phyloP scores from a whole-genome alignment of 2,113 vertebrate species.

The Psilopogon haemacephalus region DNA sequence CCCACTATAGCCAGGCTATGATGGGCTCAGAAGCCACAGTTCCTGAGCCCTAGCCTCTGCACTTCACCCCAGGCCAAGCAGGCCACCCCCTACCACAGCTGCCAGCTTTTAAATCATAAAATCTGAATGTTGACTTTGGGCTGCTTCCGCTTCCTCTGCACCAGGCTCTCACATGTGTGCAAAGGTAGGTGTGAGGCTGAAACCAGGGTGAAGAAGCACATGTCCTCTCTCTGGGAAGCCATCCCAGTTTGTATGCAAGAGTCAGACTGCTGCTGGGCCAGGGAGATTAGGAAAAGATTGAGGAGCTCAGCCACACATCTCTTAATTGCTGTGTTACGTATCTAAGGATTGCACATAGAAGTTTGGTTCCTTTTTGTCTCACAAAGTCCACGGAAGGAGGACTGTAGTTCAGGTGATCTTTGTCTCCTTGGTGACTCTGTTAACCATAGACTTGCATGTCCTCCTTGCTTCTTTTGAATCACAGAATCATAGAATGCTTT shows the following conservation, averaged over 20 bases:
- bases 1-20: no score
- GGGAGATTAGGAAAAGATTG: not conserved
- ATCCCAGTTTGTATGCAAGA: accelerated
- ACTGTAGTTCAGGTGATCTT: no score
- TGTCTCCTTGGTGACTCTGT: no score
- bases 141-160: not conserved
- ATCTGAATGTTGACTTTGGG: accelerated
- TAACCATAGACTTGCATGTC: no score
- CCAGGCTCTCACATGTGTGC: no score
- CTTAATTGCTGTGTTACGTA: not conserved
- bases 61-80: not conserved
- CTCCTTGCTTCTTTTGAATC: no score
- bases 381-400: not conserved
- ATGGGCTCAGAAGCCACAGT: accelerated
- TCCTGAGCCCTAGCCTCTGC: no score
- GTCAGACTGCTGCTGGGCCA: accelerated
- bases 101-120: not conserved
- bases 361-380: not conserved
- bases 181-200: accelerated
- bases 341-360: accelerated
- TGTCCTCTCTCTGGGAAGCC: accelerated
- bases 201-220: accelerated
- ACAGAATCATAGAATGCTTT: no score
- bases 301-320: not conserved
- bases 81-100: not conserved